Evolutionary conservation across 2,113 vertebrate species (phyloP).

Genomic region (human (Homo sapiens)): DNA sequence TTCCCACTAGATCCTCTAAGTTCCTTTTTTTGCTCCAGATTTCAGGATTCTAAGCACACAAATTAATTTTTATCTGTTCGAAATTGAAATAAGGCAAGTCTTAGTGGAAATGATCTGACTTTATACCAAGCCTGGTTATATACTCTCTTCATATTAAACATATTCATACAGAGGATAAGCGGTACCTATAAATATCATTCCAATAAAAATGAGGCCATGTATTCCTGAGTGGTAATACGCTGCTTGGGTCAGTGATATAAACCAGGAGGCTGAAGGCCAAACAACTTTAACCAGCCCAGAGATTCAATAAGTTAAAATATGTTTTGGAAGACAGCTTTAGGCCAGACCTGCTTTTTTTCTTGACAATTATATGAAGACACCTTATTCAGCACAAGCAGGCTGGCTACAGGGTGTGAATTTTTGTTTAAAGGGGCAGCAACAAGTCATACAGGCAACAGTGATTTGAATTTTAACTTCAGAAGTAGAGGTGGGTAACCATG

Average conservation of each 20-base stretch:
- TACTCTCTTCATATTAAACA: constrained; percentile 63
- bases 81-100: constrained; percentile 47
- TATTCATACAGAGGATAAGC: constrained; percentile 58
- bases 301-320: constrained; percentile 78
- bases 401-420: background rate
- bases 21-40: background rate
- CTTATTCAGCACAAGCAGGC: constrained; percentile 58
- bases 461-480: constrained; percentile 26
- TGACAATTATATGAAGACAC: constrained; percentile 56
- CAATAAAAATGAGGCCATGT: constrained; percentile 72
- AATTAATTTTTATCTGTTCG: constrained; percentile 55
- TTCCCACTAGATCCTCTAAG: background rate
- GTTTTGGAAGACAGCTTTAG: constrained; percentile 70
- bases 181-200: constrained; percentile 77
- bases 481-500: background rate
- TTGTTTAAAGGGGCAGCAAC: constrained; percentile 25
- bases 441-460: background rate
- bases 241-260: constrained; percentile 69
- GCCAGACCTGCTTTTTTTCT: constrained; percentile 67
- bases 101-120: constrained; percentile 60
- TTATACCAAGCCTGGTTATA: constrained; percentile 39
- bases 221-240: constrained; percentile 69
- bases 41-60: constrained; percentile 51
- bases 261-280: constrained; percentile 75
- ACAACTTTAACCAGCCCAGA: constrained; percentile 65